Evolutionary conservation across 2,797 vertebrate genomes (phyloP).

Genomic region (Otus scops): DNA sequence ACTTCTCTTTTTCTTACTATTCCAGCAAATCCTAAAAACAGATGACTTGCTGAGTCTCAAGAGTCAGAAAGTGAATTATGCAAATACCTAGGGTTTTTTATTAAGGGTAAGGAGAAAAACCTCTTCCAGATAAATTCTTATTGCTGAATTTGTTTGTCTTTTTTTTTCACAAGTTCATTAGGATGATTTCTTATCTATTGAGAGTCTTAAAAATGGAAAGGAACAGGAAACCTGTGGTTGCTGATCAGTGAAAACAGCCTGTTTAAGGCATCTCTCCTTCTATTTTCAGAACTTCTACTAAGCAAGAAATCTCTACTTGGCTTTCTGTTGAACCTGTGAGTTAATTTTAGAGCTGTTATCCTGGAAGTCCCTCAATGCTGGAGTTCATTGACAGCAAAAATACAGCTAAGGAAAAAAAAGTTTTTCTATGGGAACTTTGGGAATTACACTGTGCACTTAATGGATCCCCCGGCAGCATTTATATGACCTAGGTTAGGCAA

Average conservation of each 20-base stretch:
- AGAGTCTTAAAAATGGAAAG: background rate
- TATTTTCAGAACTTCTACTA: background rate
- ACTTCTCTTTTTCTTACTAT: background rate
- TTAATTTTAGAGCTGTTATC: background rate
- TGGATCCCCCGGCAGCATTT: background rate
- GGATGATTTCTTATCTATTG: background rate
- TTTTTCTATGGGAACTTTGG: background rate
- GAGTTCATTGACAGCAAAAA: background rate
- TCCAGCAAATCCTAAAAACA: background rate
- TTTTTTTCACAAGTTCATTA: background rate
- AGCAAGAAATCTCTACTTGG: background rate
- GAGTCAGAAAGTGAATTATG: background rate
- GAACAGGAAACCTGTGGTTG: background rate
- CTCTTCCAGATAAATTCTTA: background rate
- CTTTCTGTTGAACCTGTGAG: background rate
- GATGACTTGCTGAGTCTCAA: background rate
- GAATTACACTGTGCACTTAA: background rate
- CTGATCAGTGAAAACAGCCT: background rate
- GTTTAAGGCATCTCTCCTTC: background rate
- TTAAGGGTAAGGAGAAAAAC: background rate
- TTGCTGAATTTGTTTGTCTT: background rate
- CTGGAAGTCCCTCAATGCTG: background rate
- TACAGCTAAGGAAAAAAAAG: accelerated
- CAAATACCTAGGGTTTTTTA: background rate
- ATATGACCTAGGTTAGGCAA: background rate